Percentiles rank a stretch among this genome's conserved stretches.
phyloP scores from a whole-genome alignment of 2,888 invertebrate genomes.

The Autographa pulchrina region DNA sequence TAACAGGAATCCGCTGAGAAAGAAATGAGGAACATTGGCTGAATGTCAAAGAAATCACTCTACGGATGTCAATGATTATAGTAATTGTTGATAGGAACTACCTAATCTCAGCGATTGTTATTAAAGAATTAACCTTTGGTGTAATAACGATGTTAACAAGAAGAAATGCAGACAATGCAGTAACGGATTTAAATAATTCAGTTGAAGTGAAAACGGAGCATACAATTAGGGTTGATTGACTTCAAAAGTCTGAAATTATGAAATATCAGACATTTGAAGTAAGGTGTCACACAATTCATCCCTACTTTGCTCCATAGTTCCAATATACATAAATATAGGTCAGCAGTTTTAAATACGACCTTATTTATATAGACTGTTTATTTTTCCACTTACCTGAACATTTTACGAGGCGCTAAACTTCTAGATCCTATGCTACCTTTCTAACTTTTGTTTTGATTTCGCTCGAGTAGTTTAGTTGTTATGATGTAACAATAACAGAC shows the following conservation, averaged over 20 bases:
- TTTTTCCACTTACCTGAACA: no score
- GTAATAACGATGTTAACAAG: neutral
- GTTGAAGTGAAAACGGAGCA: neutral
- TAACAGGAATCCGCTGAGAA: slow-evolving; percentile 54
- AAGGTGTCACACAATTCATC: no score
- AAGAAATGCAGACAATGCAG: neutral
- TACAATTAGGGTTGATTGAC: no score
- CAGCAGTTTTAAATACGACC: no score
- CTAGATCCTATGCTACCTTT: no score
- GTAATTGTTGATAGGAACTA: slow-evolving; percentile 28
- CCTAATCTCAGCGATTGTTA: slow-evolving; percentile 17
- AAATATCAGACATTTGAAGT: no score
- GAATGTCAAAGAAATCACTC: slow-evolving; percentile 45
- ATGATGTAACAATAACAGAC: neutral
- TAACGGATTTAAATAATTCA: neutral
- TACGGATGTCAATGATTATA: slow-evolving; percentile 42
- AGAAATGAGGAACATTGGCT: slow-evolving; percentile 60
- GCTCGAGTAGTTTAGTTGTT: neutral
- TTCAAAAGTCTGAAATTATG: no score
- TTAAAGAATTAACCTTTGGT: neutral
- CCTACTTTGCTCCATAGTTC: no score
- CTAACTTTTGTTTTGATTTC: no score
- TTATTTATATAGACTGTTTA: no score
- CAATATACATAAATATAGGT: no score
- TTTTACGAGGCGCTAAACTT: no score